phyloP scores from a whole-genome alignment of 2,797 vertebrate species.

The Vipera ursinii region DNA sequence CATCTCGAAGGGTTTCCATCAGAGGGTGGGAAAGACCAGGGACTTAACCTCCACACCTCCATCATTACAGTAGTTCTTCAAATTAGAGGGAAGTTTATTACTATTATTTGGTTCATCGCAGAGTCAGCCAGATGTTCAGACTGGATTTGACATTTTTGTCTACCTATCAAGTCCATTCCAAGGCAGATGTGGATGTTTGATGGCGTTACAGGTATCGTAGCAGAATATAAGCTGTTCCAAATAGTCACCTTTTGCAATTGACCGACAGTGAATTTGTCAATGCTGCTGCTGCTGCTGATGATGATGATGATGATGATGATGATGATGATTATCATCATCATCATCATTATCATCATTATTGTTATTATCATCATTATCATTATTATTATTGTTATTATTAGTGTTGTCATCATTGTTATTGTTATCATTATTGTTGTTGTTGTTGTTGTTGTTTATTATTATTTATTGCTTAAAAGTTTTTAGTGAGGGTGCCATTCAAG shows the following conservation, averaged over 20 bases:
- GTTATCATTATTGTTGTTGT: too few species aligned
- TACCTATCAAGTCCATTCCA: not conserved
- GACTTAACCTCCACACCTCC: not conserved
- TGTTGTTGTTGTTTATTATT: too few species aligned
- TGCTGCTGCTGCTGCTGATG: too few species aligned
- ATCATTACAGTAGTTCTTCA: not conserved
- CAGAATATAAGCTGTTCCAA: not conserved
- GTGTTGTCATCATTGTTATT: too few species aligned
- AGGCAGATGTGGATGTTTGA: not conserved
- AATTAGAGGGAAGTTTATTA: not conserved
- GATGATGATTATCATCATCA: too few species aligned
- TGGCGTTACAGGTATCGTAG: not conserved
- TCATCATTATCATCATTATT: too few species aligned
- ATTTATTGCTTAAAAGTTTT: not conserved
- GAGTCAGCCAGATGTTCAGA: not conserved
- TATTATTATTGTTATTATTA: too few species aligned
- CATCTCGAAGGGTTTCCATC: not conserved
- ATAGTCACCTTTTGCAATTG: too few species aligned
- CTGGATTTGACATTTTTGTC: not conserved
- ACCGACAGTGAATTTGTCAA: too few species aligned
- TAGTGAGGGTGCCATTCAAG: not conserved
- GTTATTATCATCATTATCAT: too few species aligned
- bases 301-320: too few species aligned
- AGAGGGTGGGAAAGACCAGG: not conserved
- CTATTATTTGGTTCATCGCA: not conserved